Evolutionary conservation across 2,797 vertebrate species (phyloP).

Genomic region (Tenualosa ilisha): DNA sequence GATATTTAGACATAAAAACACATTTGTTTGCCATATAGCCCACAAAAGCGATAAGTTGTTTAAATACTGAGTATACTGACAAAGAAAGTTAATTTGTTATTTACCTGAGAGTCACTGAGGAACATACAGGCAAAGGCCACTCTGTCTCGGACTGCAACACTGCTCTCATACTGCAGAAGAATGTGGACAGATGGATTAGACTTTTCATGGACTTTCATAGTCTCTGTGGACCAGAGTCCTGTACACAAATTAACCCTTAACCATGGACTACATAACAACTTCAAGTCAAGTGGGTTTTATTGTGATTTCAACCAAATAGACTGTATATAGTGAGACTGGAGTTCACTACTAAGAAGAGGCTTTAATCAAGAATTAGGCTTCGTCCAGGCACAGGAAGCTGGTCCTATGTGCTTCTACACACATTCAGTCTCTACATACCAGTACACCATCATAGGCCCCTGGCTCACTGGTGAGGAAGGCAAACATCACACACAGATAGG

Average conservation of each 20-base stretch:
- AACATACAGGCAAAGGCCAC: conserved; percentile 98
- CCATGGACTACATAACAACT: too few species aligned
- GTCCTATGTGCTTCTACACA: background rate
- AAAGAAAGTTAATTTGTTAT: background rate
- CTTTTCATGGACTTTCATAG: background rate
- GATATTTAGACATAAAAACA: too few species aligned
- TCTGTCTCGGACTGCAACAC: conserved; percentile 91
- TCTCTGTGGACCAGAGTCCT: background rate
- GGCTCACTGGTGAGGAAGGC: conserved; percentile 96
- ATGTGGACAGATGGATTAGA: background rate
- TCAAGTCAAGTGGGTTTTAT: too few species aligned
- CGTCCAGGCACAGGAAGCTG: too few species aligned
- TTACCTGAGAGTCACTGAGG: conserved; percentile 90
- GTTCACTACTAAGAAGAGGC: too few species aligned
- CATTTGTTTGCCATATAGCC: background rate
- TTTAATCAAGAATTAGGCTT: too few species aligned
- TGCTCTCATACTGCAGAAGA: conserved; percentile 86
- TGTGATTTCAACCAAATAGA: too few species aligned
- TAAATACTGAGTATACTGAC: background rate
- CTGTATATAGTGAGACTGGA: too few species aligned
- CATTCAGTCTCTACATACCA: conserved; percentile 75
- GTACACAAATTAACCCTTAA: too few species aligned
- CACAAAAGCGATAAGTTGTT: background rate
- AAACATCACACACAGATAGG: conserved; percentile 96
- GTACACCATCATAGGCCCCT: conserved; percentile 89